Conservation (phyloP, 2,888 invertebrate species). For the Graphium colonna region DNA sequence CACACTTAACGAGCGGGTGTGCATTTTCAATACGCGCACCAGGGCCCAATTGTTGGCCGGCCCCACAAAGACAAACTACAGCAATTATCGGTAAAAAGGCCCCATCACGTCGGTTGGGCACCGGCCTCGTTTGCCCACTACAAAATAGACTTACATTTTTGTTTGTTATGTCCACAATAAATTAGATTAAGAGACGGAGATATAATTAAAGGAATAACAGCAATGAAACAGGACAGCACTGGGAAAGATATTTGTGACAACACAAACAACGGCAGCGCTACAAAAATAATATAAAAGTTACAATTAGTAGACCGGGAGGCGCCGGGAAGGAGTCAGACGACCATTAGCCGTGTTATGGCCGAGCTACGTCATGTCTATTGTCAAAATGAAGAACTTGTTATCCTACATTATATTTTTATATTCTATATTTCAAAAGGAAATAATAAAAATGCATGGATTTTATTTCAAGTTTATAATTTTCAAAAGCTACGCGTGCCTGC, state of each 20-base stretch:
- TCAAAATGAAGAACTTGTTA: constrained; percentile 43
- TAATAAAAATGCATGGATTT: constrained; percentile 32
- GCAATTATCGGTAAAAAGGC: constrained; percentile 12
- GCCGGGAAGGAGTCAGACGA: constrained; percentile 36
- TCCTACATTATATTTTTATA: constrained; percentile 45
- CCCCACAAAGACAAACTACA: constrained; percentile 34
- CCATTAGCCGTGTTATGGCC: neutral
- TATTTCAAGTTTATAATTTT: constrained; percentile 10
- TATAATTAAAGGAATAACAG: constrained; percentile 4
- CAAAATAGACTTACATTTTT: constrained; percentile 1
- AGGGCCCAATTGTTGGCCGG: constrained; percentile 34
- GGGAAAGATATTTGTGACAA: constrained; percentile 53
- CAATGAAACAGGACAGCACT: constrained; percentile 36
- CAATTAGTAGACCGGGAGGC: constrained; percentile 57
- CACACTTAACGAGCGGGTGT: constrained; percentile 69
- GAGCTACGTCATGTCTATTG: constrained; percentile 16
- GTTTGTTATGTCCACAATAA: constrained; percentile 23
- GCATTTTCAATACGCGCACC: constrained; percentile 64
- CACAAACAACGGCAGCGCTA: constrained; percentile 60
- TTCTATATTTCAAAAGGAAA: constrained; percentile 52
- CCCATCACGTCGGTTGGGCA: neutral
- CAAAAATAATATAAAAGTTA: constrained; percentile 74
- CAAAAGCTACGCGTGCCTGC: constrained; percentile 2
- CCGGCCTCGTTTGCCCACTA: neutral
- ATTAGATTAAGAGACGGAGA: constrained; percentile 1